phyloP scores from a whole-genome alignment of 1,140 invertebrate genomes.

The Gryon sp. region DNA sequence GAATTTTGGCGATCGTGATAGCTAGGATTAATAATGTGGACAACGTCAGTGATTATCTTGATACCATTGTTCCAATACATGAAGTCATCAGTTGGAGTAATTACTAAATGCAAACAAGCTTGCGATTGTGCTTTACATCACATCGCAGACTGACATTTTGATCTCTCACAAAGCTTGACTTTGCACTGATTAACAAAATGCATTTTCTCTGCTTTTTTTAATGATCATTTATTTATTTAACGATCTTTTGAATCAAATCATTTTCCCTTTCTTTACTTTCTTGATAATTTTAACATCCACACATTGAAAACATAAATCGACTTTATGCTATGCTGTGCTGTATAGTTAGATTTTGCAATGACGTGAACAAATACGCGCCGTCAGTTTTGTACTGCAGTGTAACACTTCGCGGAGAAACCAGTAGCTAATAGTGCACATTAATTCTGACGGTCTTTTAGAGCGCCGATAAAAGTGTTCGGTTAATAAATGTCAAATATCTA shows the following conservation, averaged over 20 bases:
- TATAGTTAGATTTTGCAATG: neutral
- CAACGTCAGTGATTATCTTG: conserved; percentile 6
- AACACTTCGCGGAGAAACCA: neutral
- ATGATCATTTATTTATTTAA: too few species aligned
- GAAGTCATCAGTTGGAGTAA: conserved; percentile 16
- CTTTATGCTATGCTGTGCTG: neutral
- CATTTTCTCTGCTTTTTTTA: neutral
- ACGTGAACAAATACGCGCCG: neutral
- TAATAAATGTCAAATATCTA: neutral
- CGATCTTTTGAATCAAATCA: too few species aligned
- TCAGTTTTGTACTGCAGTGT: neutral
- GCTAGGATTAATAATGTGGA: too few species aligned
- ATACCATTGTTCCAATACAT: conserved; percentile 19
- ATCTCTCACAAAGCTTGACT: too few species aligned
- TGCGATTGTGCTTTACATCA: conserved; percentile 8
- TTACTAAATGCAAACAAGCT: conserved; percentile 14
- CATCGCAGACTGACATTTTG: too few species aligned
- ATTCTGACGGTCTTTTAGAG: neutral
- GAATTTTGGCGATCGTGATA: too few species aligned
- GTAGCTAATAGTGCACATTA: neutral
- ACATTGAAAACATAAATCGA: too few species aligned
- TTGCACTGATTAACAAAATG: too few species aligned
- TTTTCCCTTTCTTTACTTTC: too few species aligned
- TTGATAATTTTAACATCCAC: too few species aligned
- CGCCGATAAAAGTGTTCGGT: neutral